Base-by-base conservation (phyloP, 30 jellyfish, hydroid and myxozoan species). In the Aurelia aurita complex sp. Pacific region DNA sequence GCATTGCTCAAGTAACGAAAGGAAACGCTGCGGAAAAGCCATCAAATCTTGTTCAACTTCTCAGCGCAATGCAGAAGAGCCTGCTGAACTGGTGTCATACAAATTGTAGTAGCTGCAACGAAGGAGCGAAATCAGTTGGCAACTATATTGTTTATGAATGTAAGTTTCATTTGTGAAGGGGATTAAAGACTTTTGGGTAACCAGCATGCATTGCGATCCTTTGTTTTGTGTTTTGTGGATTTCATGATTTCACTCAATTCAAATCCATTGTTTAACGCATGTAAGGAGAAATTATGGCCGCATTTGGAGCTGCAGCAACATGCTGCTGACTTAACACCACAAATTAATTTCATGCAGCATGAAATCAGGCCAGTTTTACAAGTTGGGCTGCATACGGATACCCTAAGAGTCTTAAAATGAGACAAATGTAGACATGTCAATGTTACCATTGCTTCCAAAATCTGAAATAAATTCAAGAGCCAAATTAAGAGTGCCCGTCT, bases 31-130 rank as follows among this genome's bases (percentile, higher is more conserved):
- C 70, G 5, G 96, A 86, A n/a, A 73, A 74, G 36, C 96, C 98
- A 29, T 78, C 97, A n/a, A 92, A 83, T 64, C 88, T 92, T 11
- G 98, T 92, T 36, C 92, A 74, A 17, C 82, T 92, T 29, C 79
- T 92, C 19, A 79, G 97, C 61, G 95, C 98, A 33, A 76, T 92
- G 98, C 98, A 92, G 75, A 92, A 92, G 84, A 92, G 97, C 60
- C 88, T 92, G n/a, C 85, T 92, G 35, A 79, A 86, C 46, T 92
- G 98, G 98, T 92, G 98, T 46, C 94, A 92, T 60, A 75, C 91
- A 1, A 91, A 92, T 42, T 92, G 98, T 46, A 40, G 77, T 11
- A 72, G 88, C 65, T 65, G 18, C 10, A 62, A 79, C 57, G 64
- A 51, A 2, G 89, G 69, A 66, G 81, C 92, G 11, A 81, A 60